Evolutionary conservation across 2,888 invertebrate genomes (phyloP).

Genomic region (Aphodius sticticus): DNA sequence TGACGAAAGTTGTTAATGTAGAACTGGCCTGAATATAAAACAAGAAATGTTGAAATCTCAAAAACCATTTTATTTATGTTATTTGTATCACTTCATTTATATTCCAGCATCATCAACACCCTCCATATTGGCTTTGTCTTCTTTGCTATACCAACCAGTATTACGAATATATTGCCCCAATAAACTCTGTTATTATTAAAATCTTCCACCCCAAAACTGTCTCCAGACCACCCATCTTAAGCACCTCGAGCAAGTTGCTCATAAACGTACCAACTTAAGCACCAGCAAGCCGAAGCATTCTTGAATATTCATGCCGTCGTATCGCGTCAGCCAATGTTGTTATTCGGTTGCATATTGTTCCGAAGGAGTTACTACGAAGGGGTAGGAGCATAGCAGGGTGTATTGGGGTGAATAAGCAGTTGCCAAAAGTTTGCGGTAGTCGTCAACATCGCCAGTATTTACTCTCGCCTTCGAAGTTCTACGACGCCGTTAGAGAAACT

Average conservation of each 20-base stretch:
- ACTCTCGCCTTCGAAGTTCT: background rate
- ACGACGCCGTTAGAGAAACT: background rate
- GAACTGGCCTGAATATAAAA: too few relatives aligned
- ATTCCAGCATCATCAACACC: too few relatives aligned
- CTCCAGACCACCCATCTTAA: background rate
- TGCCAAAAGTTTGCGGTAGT: background rate
- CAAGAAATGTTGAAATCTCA: too few relatives aligned
- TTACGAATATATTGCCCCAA: background rate
- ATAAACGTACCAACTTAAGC: background rate
- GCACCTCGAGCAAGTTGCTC: background rate
- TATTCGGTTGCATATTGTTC: background rate
- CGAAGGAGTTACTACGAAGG: background rate
- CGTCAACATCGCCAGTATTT: background rate
- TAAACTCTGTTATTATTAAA: background rate
- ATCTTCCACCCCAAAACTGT: background rate
- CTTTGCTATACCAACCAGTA: too few relatives aligned
- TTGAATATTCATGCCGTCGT: background rate
- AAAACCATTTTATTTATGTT: too few relatives aligned
- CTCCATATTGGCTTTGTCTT: too few relatives aligned
- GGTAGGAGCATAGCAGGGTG: background rate
- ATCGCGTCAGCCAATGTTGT: background rate
- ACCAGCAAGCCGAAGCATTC: background rate
- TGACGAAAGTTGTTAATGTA: too few relatives aligned
- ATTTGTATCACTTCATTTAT: too few relatives aligned
- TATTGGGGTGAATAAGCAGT: background rate